Evolutionary conservation across 2,888 invertebrate species (phyloP).

Genomic region (Scotopteryx bipunctaria): DNA sequence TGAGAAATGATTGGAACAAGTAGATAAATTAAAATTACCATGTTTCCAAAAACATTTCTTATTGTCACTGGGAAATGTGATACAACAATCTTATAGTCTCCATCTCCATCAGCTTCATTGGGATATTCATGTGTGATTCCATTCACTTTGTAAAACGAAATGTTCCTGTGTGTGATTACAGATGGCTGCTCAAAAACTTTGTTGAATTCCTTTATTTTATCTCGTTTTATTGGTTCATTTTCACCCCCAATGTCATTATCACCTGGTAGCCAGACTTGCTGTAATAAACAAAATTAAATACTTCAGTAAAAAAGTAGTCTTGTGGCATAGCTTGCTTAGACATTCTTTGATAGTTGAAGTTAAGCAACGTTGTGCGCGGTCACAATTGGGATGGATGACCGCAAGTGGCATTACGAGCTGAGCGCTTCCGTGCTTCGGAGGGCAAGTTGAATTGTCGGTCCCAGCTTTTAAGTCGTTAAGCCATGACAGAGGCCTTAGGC

Average conservation of each 20-base stretch:
- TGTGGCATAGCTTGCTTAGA: too few relatives aligned
- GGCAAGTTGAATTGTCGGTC: too few relatives aligned
- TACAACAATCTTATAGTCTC: constrained; percentile 85
- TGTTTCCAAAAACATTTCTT: constrained; percentile 61
- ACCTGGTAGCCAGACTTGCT: constrained; percentile 95
- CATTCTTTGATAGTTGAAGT: too few relatives aligned
- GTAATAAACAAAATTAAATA: constrained; percentile 23
- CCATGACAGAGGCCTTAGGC: too few relatives aligned
- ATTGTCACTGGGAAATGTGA: constrained; percentile 88
- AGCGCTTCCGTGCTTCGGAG: too few relatives aligned
- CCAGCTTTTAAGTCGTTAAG: too few relatives aligned
- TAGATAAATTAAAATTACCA: constrained; percentile 51
- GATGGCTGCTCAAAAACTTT: constrained; percentile 88
- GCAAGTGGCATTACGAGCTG: too few relatives aligned
- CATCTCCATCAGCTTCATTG: constrained; percentile 59
- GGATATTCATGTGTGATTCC: constrained; percentile 86
- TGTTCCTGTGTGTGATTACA: constrained; percentile 83
- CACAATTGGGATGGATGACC: too few relatives aligned
- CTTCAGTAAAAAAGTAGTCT: too few relatives aligned
- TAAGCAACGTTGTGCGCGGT: too few relatives aligned
- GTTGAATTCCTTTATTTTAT: constrained; percentile 89
- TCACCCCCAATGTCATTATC: constrained; percentile 99
- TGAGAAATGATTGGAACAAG: too few relatives aligned
- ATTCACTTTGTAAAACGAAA: constrained; percentile 90
- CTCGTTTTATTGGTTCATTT: constrained; percentile 86